Evolutionary conservation across 2,113 vertebrate genomes (phyloP).

Genomic region (Mormyrus lacerda): DNA sequence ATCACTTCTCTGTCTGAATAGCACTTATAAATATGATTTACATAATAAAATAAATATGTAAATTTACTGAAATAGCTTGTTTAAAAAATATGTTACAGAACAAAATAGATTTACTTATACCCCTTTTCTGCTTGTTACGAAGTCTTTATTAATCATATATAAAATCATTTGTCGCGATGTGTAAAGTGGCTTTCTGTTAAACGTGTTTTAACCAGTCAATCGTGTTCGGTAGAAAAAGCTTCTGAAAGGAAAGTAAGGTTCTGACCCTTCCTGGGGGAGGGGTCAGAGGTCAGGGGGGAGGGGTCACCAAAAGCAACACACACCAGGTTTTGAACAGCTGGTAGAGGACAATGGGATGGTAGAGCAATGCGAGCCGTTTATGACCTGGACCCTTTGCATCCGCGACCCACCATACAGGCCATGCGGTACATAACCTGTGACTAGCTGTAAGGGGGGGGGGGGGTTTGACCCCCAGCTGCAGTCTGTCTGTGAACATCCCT

Average conservation of each 20-base stretch:
- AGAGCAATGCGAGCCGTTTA: neutral
- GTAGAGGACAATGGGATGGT: neutral
- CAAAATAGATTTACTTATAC: slow-evolving; percentile 56
- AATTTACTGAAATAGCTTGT: slow-evolving; percentile 53
- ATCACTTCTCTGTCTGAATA: slow-evolving; percentile 51
- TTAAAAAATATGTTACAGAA: slow-evolving; percentile 61
- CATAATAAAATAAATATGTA: slow-evolving; percentile 63
- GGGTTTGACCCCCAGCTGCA: neutral
- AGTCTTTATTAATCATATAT: slow-evolving; percentile 11
- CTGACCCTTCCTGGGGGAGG: neutral
- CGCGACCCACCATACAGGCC: neutral
- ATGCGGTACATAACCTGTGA: neutral
- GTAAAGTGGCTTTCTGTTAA: slow-evolving; percentile 55
- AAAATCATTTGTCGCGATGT: slow-evolving; percentile 15
- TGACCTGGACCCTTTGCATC: neutral
- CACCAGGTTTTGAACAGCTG: neutral
- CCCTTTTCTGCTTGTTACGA: slow-evolving; percentile 19
- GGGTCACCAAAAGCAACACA: neutral
- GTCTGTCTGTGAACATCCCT: neutral
- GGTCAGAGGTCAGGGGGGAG: neutral
- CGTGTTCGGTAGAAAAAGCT: neutral
- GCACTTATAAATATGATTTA: slow-evolving; percentile 68
- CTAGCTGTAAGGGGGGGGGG: neutral
- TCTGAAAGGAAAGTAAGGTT: neutral
- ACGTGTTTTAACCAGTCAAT: neutral